Conservation (phyloP, 2,797 vertebrate species). For the Sardinella longiceps region DNA sequence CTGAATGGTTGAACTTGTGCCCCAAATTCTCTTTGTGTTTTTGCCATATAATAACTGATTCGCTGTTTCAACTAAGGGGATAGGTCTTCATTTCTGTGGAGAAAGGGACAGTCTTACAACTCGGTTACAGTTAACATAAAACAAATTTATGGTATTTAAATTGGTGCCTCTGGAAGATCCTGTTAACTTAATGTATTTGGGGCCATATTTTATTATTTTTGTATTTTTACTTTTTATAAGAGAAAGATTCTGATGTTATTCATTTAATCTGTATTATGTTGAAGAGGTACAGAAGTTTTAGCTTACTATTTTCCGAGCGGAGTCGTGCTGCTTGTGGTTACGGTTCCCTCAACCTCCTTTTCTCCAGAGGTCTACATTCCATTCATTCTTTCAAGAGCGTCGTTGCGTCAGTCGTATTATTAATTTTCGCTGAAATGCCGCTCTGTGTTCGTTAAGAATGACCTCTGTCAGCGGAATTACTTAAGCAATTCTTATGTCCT, state of each 20-base stretch:
- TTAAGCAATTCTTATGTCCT: not conserved
- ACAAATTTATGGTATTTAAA: not conserved
- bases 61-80: not conserved
- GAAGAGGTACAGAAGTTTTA: conserved; percentile 1
- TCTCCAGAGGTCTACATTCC: not conserved
- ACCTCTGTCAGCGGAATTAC: not conserved
- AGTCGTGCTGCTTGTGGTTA: not conserved
- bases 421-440: not conserved
- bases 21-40: not conserved
- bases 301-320: not conserved
- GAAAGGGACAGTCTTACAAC: not conserved
- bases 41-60: not conserved
- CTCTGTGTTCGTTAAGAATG: not conserved
- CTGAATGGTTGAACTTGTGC: not conserved
- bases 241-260: conserved; percentile 70
- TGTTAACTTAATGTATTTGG: conserved; percentile 71
- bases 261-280: conserved; percentile 74
- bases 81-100: not conserved
- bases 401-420: conserved; percentile 17
- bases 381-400: not conserved
- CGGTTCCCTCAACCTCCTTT: not conserved
- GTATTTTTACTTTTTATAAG: conserved; percentile 68
- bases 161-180: conserved; percentile 52
- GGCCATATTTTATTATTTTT: conserved; percentile 76
- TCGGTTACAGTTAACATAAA: conserved; percentile 1